phyloP scores from a whole-genome alignment of 2,113 vertebrate genomes.

The Pelmatolapia mariae region DNA sequence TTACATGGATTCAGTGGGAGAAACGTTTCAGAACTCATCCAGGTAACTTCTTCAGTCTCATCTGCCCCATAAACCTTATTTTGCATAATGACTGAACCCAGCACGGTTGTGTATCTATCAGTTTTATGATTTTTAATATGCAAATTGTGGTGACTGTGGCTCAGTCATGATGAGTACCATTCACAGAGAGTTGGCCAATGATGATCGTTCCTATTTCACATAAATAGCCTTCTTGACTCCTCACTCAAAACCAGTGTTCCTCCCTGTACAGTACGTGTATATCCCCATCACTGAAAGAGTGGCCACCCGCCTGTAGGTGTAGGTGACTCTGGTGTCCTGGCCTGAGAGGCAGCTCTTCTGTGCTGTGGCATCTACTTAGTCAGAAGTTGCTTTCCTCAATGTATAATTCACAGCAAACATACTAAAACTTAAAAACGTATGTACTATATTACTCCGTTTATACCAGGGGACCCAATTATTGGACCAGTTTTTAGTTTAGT shows the following conservation, averaged over 20 bases:
- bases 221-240: not conserved
- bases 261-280: not conserved
- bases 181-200: not conserved
- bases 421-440: not conserved
- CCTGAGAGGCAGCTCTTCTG: not conserved
- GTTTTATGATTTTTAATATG: not conserved
- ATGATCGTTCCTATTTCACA: accelerated
- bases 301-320: not conserved
- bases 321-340: not conserved
- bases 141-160: accelerated
- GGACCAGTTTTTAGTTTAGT: not conserved
- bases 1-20: accelerated
- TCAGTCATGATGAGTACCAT: not conserved
- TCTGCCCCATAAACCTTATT: not conserved
- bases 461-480: not conserved
- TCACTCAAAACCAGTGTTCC: not conserved
- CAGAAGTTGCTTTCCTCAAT: not conserved
- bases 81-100: not conserved
- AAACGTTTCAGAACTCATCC: not conserved
- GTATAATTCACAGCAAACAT: not conserved
- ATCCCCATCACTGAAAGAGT: not conserved
- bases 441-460: not conserved
- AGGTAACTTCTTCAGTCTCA: too few species aligned
- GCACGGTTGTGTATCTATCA: too few species aligned
- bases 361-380: not conserved